Base-by-base conservation (phyloP, 2,113 vertebrate species). In the Halcyon malimbica region DNA sequence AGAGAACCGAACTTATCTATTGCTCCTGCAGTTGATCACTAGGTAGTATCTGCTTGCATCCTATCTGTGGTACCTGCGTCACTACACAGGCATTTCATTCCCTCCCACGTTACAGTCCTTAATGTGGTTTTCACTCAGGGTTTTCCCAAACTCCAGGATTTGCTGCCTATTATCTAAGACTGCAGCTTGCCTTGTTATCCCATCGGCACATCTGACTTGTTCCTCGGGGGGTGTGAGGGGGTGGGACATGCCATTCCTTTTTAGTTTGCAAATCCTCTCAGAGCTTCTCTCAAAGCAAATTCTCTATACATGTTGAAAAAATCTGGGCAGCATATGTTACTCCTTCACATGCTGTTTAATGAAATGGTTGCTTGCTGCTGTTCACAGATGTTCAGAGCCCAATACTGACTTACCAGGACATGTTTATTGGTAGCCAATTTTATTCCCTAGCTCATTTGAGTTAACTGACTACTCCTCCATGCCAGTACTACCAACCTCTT, bases 301-400 rank as follows among this genome's bases (percentile, higher is more conserved):
- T 50, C 57, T 87, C 73, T 39, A 18, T 11, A 63, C 20, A 46
- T 0, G 16, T 56, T 29, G 31, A 70, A 87, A 88, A 93, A 67
- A 37, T 87, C 73, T 59, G 60, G 51, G 56, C 46, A 90, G 68
- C 59, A 37, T 57, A 76, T 67, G 73, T 70, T 77, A 41, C 51
- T 90, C n/a, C 44, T 84, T 90, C 86, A 59, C 59, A 54, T 6
- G 2, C 54, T 37, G 42, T 17, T 46, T 90, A 65, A 86, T 70
- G 75, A 80, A 91, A 86, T 25, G 41, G 35, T 13, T 80, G 33
- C 54, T 62, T 77, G 85, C 68, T 90, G 82, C 54, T 70, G 54
- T 89, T 94, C 76, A 48, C 51, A 74, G 95, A 89, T 70, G 76
- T 93, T 94, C 60, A 63, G 80, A 95, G 68, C 60, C n/a, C 42